These are phyloP conservation scores for Ridgeia piscesae DNA, from an alignment of 1,140 invertebrate genomes.

Conservation along the genomic window DNA sequence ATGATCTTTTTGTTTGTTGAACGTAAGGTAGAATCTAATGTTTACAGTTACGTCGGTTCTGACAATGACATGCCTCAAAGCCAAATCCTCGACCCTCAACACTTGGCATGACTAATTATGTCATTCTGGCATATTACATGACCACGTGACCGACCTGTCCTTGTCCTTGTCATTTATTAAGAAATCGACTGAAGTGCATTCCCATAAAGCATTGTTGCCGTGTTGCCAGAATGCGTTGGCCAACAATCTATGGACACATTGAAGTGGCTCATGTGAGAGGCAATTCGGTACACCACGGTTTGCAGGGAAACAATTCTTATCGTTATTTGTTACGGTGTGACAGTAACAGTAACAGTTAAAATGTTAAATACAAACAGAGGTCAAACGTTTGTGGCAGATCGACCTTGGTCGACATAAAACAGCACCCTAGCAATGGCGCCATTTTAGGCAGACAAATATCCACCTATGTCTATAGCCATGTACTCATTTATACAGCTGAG, in stretches of 20 bases:
- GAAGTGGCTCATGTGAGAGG: background rate
- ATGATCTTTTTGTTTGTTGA: too few relatives aligned
- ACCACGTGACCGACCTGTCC: too few relatives aligned
- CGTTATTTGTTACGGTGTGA: too few relatives aligned
- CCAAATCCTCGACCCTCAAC: background rate
- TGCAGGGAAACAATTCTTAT: too few relatives aligned
- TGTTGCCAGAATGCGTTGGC: background rate
- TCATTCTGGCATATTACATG: background rate
- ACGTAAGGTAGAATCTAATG: background rate
- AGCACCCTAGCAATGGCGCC: too few relatives aligned
- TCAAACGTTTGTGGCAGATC: too few relatives aligned
- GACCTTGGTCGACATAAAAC: too few relatives aligned
- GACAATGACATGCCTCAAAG: background rate
- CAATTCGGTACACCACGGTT: background rate
- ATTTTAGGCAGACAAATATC: too few relatives aligned
- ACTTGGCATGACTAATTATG: background rate
- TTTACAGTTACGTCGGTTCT: background rate
- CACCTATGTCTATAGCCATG: too few relatives aligned
- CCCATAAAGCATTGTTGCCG: background rate
- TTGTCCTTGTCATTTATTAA: background rate
- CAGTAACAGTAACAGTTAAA: too few relatives aligned
- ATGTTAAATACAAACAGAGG: too few relatives aligned
- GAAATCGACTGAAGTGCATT: background rate
- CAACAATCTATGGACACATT: background rate
- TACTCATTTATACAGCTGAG: too few relatives aligned